Conservation (phyloP, 2,888 invertebrate species). For the Tetheella fluctuosa region DNA sequence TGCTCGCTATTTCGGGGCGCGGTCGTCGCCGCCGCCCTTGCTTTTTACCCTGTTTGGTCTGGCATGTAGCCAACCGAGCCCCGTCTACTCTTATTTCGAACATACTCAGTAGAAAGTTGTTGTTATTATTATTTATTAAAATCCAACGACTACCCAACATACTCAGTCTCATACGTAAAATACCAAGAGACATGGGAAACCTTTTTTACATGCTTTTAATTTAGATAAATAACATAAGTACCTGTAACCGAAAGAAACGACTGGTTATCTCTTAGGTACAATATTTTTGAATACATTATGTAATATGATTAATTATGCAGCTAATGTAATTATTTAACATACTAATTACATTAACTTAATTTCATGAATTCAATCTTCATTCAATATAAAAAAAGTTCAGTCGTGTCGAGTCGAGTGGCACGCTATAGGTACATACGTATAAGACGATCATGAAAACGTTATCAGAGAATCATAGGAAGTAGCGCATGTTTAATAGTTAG, state of each 20-base stretch:
- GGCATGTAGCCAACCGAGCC: constrained; percentile 75
- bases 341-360: too few species aligned
- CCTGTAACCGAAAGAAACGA: neutral
- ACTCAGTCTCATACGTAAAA: neutral
- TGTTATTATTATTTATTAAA: constrained; percentile 53
- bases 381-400: too few species aligned
- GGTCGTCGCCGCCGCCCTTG: constrained; percentile 71
- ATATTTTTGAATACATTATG: too few species aligned
- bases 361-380: too few species aligned
- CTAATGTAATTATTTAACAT: too few species aligned
- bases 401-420: too few species aligned
- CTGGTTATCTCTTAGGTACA: too few species aligned
- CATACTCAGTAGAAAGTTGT: constrained; percentile 50
- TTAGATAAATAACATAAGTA: neutral
- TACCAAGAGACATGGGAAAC: neutral
- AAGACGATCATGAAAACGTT: constrained; percentile 17
- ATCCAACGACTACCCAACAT: neutral
- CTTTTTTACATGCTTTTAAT: neutral
- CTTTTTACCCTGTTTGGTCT: constrained; percentile 82
- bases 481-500: constrained; percentile 33
- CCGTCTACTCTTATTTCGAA: constrained; percentile 58
- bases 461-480: constrained; percentile 35
- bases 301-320: neutral
- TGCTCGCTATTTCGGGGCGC: constrained; percentile 81
- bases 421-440: neutral